Percentiles rank a stretch among this genome's conserved stretches.
phyloP scores from a whole-genome alignment of 2,113 vertebrate genomes.

The Mus pahari region DNA sequence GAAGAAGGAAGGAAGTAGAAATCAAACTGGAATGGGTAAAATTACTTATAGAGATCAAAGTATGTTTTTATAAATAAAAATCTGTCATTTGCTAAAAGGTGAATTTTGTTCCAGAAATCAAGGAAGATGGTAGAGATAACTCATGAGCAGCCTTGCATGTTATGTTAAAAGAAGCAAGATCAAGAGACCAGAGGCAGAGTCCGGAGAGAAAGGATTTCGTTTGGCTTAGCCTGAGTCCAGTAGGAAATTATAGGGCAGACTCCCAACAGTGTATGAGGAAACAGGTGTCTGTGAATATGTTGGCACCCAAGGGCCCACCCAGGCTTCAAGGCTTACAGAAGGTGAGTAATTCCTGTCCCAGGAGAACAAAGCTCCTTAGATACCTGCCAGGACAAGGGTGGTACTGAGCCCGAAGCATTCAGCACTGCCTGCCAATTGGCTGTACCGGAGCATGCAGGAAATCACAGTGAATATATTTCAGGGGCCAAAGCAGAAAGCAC shows the following conservation, averaged over 20 bases:
- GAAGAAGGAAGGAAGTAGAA: conserved; percentile 28
- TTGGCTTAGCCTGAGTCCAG: not conserved
- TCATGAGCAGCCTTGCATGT: not conserved
- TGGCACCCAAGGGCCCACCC: not conserved
- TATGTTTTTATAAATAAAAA: not conserved
- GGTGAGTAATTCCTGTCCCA: not conserved
- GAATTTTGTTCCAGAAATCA: not conserved
- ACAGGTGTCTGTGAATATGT: not conserved
- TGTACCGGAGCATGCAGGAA: not conserved
- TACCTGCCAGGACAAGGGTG: not conserved
- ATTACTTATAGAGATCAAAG: not conserved
- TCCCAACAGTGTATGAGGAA: not conserved
- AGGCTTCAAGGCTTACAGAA: not conserved
- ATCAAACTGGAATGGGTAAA: not conserved
- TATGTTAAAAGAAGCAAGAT: not conserved
- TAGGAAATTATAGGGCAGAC: not conserved
- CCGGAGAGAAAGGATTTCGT: not conserved
- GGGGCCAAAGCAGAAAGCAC: conserved; percentile 6
- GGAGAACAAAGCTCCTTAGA: not conserved
- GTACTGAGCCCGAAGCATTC: not conserved
- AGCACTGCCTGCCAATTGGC: not conserved
- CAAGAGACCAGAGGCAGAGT: not conserved
- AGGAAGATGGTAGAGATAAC: not conserved
- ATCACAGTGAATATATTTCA: not conserved
- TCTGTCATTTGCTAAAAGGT: not conserved